Evolutionary conservation across 64 coral and sea anemone species (phyloP).

Genomic region (Hydrozoanthus tunicans): DNA sequence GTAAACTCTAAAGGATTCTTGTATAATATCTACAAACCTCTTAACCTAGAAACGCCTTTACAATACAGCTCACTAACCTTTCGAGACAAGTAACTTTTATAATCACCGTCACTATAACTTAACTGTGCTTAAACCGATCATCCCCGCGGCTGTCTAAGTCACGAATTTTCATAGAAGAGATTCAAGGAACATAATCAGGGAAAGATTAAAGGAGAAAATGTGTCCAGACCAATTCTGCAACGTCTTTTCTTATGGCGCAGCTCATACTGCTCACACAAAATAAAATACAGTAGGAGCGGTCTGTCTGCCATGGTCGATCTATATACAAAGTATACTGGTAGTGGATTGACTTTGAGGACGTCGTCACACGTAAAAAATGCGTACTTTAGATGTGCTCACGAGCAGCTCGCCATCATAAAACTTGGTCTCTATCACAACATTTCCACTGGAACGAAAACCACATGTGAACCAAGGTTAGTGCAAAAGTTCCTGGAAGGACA

Average conservation of each 20-base stretch:
- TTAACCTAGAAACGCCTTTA: no score
- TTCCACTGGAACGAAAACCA: slow-evolving; percentile 85
- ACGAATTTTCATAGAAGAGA: no score
- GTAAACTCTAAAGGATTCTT: no score
- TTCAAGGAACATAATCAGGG: no score
- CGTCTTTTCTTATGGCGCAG: not conserved
- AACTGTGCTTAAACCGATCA: no score
- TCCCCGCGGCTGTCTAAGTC: no score
- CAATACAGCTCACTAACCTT: no score
- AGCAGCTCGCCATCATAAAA: slow-evolving; percentile 93
- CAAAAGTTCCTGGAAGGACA: not conserved
- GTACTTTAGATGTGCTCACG: slow-evolving; percentile 97
- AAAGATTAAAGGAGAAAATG: no score
- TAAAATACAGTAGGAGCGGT: no score
- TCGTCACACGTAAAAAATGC: slow-evolving; percentile 91
- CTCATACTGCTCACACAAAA: not conserved
- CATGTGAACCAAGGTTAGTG: not conserved
- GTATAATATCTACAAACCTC: no score
- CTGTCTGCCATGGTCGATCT: not conserved
- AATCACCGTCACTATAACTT: no score
- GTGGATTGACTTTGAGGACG: not conserved
- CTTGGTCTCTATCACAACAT: slow-evolving; percentile 99
- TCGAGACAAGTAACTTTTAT: no score
- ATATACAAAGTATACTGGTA: slow-evolving; percentile 37
- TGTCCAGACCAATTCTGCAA: not conserved